A percentile compares a stretch with the other conserved stretches of the same genome.
Conservation (phyloP, 2,888 invertebrate species). For the Idaea aversata region DNA sequence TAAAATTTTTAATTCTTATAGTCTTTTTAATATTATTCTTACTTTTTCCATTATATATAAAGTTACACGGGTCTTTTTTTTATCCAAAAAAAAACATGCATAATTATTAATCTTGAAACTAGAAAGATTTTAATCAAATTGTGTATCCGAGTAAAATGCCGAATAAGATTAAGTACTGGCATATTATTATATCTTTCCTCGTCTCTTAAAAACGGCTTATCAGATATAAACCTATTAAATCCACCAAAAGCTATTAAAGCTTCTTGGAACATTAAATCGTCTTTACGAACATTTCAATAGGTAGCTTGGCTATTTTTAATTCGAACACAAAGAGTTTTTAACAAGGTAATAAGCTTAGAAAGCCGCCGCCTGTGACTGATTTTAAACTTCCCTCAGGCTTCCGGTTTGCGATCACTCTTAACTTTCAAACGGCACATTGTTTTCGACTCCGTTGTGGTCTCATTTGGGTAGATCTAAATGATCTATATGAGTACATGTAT, state of each 20-base stretch:
- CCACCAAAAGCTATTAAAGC: background rate
- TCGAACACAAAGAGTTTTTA: background rate
- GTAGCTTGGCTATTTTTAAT: background rate
- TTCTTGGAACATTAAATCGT: conserved; percentile 1
- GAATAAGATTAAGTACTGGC: background rate
- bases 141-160: background rate
- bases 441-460: background rate
- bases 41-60: too few species aligned
- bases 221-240: conserved; percentile 1
- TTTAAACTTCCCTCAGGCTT: background rate
- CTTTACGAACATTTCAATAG: background rate
- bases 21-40: too few species aligned
- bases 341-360: conserved; percentile 2
- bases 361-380: background rate
- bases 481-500: background rate
- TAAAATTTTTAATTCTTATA: too few species aligned
- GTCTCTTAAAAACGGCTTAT: background rate
- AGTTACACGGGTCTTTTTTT: too few species aligned
- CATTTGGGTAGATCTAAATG: background rate
- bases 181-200: background rate
- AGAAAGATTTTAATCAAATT: background rate
- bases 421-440: background rate
- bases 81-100: background rate
- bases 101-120: too few species aligned
- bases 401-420: background rate